These are phyloP conservation scores for Rhinoraja longicauda DNA, from an alignment of 2,797 vertebrate species.

Conservation along the genomic window DNA sequence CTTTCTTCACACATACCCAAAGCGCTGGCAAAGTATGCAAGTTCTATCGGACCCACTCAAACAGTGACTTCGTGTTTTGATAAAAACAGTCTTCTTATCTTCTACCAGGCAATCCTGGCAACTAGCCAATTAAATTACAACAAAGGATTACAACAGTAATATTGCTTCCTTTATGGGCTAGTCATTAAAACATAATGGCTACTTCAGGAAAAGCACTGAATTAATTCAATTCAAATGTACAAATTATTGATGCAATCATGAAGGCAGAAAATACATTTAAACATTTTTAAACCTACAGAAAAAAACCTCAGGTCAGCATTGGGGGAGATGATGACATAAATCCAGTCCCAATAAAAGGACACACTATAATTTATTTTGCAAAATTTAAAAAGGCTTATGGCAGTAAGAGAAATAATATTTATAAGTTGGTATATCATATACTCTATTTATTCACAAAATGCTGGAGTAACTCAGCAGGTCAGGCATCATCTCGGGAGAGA, in stretches of 20 bases:
- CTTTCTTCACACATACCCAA: neutral
- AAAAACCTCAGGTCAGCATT: too few species aligned
- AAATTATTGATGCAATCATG: neutral
- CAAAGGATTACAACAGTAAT: neutral
- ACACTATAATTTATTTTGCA: neutral
- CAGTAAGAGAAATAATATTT: neutral
- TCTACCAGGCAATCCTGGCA: neutral
- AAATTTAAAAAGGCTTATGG: neutral
- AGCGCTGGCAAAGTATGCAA: neutral
- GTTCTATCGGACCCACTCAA: neutral
- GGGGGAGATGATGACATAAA: neutral
- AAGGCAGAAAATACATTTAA: neutral
- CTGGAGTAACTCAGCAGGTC: too few species aligned
- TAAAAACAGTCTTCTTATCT: neutral
- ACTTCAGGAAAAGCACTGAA: conserved; percentile 2
- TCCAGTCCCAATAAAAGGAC: neutral
- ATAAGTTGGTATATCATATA: neutral
- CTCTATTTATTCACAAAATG: neutral
- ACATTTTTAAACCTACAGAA: neutral
- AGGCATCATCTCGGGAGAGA: too few species aligned
- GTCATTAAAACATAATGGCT: conserved; percentile 18
- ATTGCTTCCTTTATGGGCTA: neutral
- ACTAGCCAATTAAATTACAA: neutral
- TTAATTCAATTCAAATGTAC: conserved; percentile 1
- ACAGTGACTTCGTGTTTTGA: neutral